Evolutionary conservation across 1,140 invertebrate genomes (phyloP), one percentile per base, ranked within the genome.

Genomic region (Calephelis virginiensis): DNA sequence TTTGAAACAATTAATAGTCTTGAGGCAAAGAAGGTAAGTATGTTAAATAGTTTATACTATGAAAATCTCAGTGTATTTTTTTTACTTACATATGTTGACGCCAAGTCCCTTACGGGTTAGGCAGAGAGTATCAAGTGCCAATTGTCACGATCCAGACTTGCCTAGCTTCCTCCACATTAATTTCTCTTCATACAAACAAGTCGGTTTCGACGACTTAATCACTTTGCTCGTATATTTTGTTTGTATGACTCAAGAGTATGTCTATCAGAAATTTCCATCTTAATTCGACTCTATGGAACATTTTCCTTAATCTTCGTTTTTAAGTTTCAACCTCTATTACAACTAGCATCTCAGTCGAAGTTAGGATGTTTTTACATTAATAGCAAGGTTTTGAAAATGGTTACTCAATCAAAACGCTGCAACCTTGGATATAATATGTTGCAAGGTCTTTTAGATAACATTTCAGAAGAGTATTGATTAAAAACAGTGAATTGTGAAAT

Each of bases 381-480:
- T 56, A 56, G 53, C 53, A 56, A 37, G 53, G 53, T 28, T 56
- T 56, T 56, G 53, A 37, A 56, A 59, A 59, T 59, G 38, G 38
- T 59, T 59, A 59, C 53, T 28, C 28, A 59, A 59, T 59, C 28
- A 59, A 59, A 59, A 59, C 53, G 12, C 53, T 12, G 53, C 53
- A 59, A 59, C 53, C 53, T 59, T 59, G 53, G 53, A 59, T 38
- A 56, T 56, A 59, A 59, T 59, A 59, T 59, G 53, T 59, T 59
- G 53, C 53, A 59, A 59, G 28, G 53, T 59, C 53, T 59, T 59
- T 59, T 37, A 12, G 53, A 59, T 59, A 59, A 59, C 53, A 59
- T 59, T 59, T 59, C 37, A 59, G 53, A 59, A 59, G 53, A 59
- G 53, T 59, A 59, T 59, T 59, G 53, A 59, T 53, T 53, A 53